Conservation (phyloP, 2,797 vertebrate species). For the Phyllotis vaccarum region DNA sequence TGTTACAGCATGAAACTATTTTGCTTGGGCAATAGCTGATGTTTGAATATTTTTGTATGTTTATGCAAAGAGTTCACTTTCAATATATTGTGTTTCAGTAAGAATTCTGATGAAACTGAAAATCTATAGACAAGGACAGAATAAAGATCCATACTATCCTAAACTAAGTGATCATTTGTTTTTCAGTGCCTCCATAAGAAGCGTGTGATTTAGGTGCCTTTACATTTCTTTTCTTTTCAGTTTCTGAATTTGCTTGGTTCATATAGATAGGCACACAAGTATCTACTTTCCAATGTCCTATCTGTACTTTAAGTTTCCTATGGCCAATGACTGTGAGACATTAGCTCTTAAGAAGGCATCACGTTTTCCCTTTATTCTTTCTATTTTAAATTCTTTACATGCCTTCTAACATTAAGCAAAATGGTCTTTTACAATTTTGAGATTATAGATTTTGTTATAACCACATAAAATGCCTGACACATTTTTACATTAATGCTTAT, state of each 20-base stretch:
- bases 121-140: constrained; percentile 1
- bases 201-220: not conserved
- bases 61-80: constrained; percentile 36
- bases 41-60: constrained; percentile 7
- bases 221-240: not conserved
- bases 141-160: not conserved
- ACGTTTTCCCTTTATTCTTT: not conserved
- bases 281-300: not conserved
- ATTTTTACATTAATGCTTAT: constrained; percentile 12
- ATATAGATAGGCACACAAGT: not conserved
- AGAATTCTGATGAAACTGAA: not conserved
- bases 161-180: not conserved
- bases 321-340: not conserved
- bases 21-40: constrained; percentile 22
- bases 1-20: constrained; percentile 12
- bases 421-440: not conserved
- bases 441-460: constrained; percentile 1
- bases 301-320: not conserved
- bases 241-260: constrained; percentile 29
- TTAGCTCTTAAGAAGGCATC: not conserved
- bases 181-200: not conserved
- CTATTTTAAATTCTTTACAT: constrained; percentile 10
- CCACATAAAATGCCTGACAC: not conserved
- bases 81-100: not conserved
- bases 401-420: not conserved